phyloP scores from a whole-genome alignment of 2,888 invertebrate species.

The Spilarctia lutea region DNA sequence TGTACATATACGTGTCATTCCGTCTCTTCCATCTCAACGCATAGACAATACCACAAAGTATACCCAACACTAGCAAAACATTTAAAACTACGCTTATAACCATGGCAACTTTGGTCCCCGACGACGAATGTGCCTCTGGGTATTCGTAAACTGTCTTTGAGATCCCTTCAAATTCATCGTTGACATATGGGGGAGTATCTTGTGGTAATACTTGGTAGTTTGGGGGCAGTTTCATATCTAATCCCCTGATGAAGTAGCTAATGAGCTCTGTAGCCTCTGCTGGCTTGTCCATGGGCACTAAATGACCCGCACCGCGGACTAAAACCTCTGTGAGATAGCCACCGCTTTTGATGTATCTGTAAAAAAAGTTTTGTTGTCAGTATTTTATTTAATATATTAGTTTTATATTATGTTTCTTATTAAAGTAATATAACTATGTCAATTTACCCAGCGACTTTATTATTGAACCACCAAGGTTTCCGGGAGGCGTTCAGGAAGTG shows the following conservation, averaged over 20 bases:
- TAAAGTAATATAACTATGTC: not conserved
- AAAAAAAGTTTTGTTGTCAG: not conserved
- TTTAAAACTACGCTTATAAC: conserved; percentile 68
- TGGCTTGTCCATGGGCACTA: conserved; percentile 88
- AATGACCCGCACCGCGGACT: conserved; percentile 87
- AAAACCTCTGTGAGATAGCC: conserved; percentile 86
- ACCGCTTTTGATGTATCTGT: conserved; percentile 85
- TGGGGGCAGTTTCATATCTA: conserved; percentile 54
- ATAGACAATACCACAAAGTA: conserved; percentile 57
- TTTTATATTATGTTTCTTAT: not conserved
- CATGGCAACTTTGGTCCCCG: conserved; percentile 53
- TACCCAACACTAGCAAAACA: conserved; percentile 57
- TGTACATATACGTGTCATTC: conserved; percentile 60
- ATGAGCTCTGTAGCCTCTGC: conserved; percentile 69
- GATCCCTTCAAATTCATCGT: conserved; percentile 46
- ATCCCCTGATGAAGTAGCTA: conserved; percentile 62
- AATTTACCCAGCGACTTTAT: conserved; percentile 69
- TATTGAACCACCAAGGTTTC: conserved; percentile 67
- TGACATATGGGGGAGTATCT: conserved; percentile 45
- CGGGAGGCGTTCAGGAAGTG: conserved; percentile 69
- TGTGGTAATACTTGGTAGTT: conserved; percentile 47
- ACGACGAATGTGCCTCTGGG: conserved; percentile 23
- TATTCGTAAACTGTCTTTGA: conserved; percentile 35
- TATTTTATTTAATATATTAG: not conserved
- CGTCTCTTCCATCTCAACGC: conserved; percentile 62